These are phyloP conservation scores for Oscarella lobularis DNA, from an alignment of 37 sponge, comb jelly and placozoan genomes.

Conservation along the genomic window DNA sequence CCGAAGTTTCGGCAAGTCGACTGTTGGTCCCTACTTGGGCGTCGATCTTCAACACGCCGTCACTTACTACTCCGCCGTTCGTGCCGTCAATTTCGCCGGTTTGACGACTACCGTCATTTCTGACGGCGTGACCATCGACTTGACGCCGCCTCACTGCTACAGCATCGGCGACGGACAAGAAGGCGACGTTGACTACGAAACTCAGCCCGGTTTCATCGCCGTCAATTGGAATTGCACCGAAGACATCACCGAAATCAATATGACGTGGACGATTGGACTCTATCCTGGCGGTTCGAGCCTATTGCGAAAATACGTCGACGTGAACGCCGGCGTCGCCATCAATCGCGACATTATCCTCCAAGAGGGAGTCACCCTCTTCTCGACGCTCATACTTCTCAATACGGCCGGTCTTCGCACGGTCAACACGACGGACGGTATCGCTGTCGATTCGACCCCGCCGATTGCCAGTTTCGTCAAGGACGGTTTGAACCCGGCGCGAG, in stretches of 20 bases:
- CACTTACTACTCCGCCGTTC: neutral
- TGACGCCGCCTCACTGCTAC: neutral
- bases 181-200: neutral
- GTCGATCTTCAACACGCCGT: neutral
- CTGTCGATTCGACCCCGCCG: conserved; percentile 56
- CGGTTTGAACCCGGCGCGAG: neutral
- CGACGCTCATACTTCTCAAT: conserved; percentile 29
- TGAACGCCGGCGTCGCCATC: neutral
- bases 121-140: neutral
- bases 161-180: neutral
- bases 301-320: neutral
- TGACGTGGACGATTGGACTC: neutral
- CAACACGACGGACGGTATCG: conserved; percentile 4
- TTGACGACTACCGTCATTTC: neutral
- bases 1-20: neutral
- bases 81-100: neutral
- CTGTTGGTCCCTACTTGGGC: neutral
- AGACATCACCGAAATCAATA: neutral
- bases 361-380: conserved; percentile 13
- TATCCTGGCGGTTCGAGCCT: neutral
- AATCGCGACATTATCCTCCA: neutral
- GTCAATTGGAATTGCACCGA: neutral
- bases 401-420: conserved; percentile 27
- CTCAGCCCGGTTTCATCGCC: neutral
- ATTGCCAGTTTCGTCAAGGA: neutral